Conservation (phyloP, 2,113 vertebrate species). For the Aepyceros melampus region DNA sequence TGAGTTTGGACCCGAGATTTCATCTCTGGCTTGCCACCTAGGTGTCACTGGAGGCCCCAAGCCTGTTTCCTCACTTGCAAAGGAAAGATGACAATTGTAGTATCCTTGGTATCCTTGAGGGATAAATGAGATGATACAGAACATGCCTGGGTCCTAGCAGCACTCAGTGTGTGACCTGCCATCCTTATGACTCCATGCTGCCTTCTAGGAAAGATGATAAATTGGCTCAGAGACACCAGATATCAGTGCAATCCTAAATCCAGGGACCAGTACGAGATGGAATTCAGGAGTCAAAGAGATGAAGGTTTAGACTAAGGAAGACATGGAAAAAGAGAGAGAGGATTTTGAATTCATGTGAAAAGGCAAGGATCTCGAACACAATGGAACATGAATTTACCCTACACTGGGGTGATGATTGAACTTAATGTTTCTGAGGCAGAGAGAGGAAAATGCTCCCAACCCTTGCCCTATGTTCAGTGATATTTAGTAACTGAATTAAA, state of each 20-base stretch:
- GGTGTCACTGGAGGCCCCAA: neutral
- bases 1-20: neutral
- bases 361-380: neutral
- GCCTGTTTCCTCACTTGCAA: neutral
- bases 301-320: neutral
- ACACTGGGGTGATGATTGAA: accelerated
- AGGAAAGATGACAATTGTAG: neutral
- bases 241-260: neutral
- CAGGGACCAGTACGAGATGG: no score
- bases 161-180: no score
- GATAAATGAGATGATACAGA: neutral
- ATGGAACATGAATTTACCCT: accelerated
- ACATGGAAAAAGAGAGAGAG: neutral
- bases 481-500: neutral
- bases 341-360: neutral
- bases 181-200: accelerated
- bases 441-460: no score
- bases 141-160: accelerated
- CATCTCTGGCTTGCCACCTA: no score
- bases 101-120: neutral
- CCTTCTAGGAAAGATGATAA: neutral
- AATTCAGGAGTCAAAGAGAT: neutral
- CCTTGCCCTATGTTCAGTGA: neutral
- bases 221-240: accelerated
- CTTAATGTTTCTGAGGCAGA: neutral